Evolutionary conservation across 2,888 invertebrate species (phyloP), one percentile per base, ranked within the genome.

Genomic region (Trichopoda pennipes): DNA sequence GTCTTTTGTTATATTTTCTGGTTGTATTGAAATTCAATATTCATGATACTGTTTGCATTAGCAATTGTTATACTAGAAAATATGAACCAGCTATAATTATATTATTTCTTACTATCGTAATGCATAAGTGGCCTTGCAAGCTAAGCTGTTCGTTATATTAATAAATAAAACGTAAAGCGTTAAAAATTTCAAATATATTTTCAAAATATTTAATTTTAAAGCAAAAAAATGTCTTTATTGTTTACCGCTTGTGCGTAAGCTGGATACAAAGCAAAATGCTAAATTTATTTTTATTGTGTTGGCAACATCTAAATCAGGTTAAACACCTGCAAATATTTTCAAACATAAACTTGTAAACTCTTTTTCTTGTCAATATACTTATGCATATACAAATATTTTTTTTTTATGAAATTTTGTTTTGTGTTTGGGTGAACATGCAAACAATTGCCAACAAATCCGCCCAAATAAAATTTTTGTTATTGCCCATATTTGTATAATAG

Each of bases 271-370:
- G 14, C 12, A 56, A 58, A 72, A 61, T n/a, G 61, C 16, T 44
- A 58, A 63, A 64, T 73, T 44, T 53, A 55, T 74, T 63, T 77
- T 61, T 56, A 70, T 55, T 60, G 68, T 69, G 53, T 56, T 74
- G 56, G 55, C 63, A 58, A 42, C 42, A 76, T 49, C 28, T 21
- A 70, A 78, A 82, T 82, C 81, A 82, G 78, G 81, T 75, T 78
- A 82, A 82, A 82, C 81, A 82, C 81, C 81, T 82, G 81, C 81
- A 82, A 78, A 73, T 64, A 69, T 73, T 77, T 69, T 56, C 23
- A 49, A 58, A 28, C 28, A 28, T 12, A 38, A 38, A 35, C 7
- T 35, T 66, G 42, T 23, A 8, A 49, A 61, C 49, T 60, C n/a
- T 49, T 64, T 55, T 56, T 21, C 44, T 23, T 16, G 61, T 23